Evolutionary conservation across 1,140 invertebrate species (phyloP), one percentile per base, ranked within the genome.

Genomic region (Papilio machaon): DNA sequence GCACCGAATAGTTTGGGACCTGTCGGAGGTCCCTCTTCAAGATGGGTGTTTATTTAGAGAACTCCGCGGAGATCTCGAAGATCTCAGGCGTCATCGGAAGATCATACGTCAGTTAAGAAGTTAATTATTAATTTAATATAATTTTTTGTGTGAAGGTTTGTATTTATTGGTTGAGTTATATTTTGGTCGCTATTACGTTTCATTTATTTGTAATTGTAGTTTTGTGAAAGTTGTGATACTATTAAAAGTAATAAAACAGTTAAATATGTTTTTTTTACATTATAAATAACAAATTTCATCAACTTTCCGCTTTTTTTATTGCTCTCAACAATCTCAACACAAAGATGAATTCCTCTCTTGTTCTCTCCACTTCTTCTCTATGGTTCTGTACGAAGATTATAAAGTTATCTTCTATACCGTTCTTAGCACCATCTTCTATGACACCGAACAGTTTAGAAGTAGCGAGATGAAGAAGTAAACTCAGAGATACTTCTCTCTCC

Each of bases 381-480:
- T 93, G 82, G 3, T 84, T 80, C 35, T 85, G 80, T 13, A 90
- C 67, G 15, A 86, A 94, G 3, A 54, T 49, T 13, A 76, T 79
- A 47, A 84, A 90, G 46, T 88, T 82, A 10, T 82, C 79, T 87
- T 87, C 85, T 9, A 82, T 49, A 4, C 85, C 83, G 2, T 83
- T 85, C 13, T 73, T 73, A 0, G 85, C 70, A n/a, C 85, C 88
- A 0, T 88, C 82, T 60, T 94, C 91, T 82, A 93, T 87, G 6
- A 86, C 47, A 43, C 74, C 64, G 2, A 92, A 73, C 8, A 93
- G 77, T 79, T 83, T 88, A 17, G 83, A 79, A 0, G 87, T 74
- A 13, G 82, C 78, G 2, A 94, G 49, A 82, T 94, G 92, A 7
- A 94, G 76, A 10, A 92, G 9, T 0, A 92, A 17, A 79, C 85